Evolutionary conservation across 2,888 invertebrate species (phyloP), one percentile per base, ranked within the genome.

Genomic region (Bibio marci): DNA sequence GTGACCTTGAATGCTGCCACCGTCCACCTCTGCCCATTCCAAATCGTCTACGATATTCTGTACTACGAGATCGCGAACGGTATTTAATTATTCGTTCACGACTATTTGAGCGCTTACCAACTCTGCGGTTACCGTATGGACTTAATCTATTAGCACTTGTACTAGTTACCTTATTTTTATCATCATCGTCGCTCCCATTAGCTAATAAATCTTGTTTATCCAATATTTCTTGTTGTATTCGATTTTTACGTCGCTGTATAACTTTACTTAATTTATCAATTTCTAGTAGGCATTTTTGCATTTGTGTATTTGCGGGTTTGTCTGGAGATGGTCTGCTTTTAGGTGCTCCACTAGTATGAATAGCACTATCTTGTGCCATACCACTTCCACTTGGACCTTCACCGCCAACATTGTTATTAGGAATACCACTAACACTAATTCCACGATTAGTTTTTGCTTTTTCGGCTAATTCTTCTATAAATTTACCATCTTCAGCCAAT

Each of bases 391-490:
- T 4, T 30, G 12, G 5, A 11, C 8, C 13, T 14, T 7, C 11
- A 11, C 11, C 27, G 7, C 27, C 11, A 10, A 14, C 12, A 30
- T 30, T 30, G 12, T 30, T 14, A 30, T 30, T 30, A 5, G 30
- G 11, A 10, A 7, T 11, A 11, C 13, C 30, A 4, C 12, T 11
- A 11, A 4, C 13, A 13, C 30, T 12, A 30, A 30, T 14, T 12
- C 12, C 12, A 4, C 7, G 30, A 12, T 4, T 12, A 13, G 5
- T 30, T 30, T 6, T 34, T 7, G 6, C 17, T 13, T 38, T 31
- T 26, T 43, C 38, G 19, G 38, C 31, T 3, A 43, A 13, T 12
- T 36, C 36, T 22, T 43, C 32, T 1, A 43, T 12, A 12, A 38
- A 40, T 14, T 40, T 22, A 11, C n/a, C n/a, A n/a, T 38, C 19